Evolutionary conservation across 92 coral and sea anemone genomes (phyloP), one percentile per base, ranked within the genome.

Genomic region (Montipora capitata): DNA sequence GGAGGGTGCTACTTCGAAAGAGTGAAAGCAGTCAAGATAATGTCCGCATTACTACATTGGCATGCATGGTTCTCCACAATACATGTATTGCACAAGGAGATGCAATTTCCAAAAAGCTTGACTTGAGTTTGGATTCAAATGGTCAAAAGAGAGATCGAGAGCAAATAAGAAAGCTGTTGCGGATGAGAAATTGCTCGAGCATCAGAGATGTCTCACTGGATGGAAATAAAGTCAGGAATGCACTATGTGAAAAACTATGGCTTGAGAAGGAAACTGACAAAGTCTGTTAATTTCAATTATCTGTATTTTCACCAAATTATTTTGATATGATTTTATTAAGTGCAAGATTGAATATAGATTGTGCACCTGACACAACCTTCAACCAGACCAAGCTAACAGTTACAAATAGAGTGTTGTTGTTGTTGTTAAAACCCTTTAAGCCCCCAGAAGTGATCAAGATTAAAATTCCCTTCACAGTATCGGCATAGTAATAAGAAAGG

Each of bases 1-100:
- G 67, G 78, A 81, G 78, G 78, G 77, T 81, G 43, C 86, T 81
- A 13, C 86, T 81, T 8, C 13, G 78, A 17, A 81, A 81, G 70
- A 35, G 88, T 59, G 80, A 83, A 59, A 83, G 72, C 88, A 83
- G 54, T 17, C 68, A 13, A 84, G 81, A 84, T 44, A 5, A 16
- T 14, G 81, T 84, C 42, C 74, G 84, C 74, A 79, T 48, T 7
- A 40, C 74, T 7, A 79, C 63, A 6, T 27, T 77, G 35, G 82
- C 82, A 77, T 57, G 70, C 35, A 76, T 76, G 67, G 67, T 76
- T 16, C 81, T 82, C 8, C 87, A 82, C 52, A 82, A 82, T 38
- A 27, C 71, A 27, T 82, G 87, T 70, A 52, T 17, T 82, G 18
- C 27, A 10, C 79, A 40, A 71, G 87, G 76, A 40, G 85, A 65